phyloP scores from a whole-genome alignment of 2,113 vertebrate genomes.

The Choloepus hoffmanni region DNA sequence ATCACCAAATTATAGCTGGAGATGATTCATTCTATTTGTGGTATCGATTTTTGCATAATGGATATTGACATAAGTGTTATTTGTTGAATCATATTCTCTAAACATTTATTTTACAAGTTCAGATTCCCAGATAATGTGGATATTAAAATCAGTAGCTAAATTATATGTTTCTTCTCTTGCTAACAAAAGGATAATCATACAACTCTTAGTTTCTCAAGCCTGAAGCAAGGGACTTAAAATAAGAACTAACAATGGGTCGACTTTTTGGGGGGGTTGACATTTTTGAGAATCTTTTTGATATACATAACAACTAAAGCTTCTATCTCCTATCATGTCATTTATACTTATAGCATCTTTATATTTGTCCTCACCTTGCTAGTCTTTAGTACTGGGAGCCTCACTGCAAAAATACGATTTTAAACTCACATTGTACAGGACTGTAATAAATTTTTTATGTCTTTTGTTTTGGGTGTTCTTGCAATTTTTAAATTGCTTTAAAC shows the following conservation, averaged over 20 bases:
- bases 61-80: not conserved
- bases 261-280: not conserved
- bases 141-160: not conserved
- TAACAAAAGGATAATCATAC: not conserved
- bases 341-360: not conserved
- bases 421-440: not conserved
- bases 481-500: slow-evolving; percentile 49
- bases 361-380: not conserved
- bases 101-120: not conserved
- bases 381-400: not conserved
- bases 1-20: slow-evolving; percentile 20
- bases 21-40: slow-evolving; percentile 30
- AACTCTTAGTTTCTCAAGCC: slow-evolving; percentile 19
- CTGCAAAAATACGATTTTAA: slow-evolving; percentile 40
- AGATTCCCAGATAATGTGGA: not conserved
- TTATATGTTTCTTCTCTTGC: slow-evolving; percentile 32
- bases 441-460: not conserved
- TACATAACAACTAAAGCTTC: not conserved
- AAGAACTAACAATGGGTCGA: not conserved
- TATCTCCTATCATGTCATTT: not conserved
- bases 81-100: slow-evolving; percentile 17
- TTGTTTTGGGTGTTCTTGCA: not conserved
- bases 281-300: slow-evolving; percentile 30
- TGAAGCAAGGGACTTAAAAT: slow-evolving; percentile 23
- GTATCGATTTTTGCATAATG: not conserved